phyloP scores from a whole-genome alignment of 2,797 vertebrate species.

The Hemibagrus guttatus region DNA sequence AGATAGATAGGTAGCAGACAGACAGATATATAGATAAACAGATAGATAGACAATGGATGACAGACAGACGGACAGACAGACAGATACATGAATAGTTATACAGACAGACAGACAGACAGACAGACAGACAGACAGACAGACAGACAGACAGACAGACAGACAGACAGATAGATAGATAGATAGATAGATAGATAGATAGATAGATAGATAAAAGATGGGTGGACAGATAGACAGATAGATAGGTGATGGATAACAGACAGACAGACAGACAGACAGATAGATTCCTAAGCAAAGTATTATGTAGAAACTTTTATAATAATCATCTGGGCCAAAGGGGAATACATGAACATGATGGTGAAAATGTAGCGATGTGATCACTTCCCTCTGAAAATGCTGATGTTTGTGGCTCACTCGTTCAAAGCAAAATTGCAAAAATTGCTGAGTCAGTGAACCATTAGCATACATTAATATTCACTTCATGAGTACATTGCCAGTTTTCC shows the following conservation, averaged over 20 bases:
- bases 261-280: neutral
- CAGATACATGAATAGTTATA: too few relatives aligned
- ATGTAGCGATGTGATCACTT: neutral
- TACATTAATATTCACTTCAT: conserved; percentile 70
- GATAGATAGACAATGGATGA: neutral
- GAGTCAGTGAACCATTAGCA: conserved; percentile 67
- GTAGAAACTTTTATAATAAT: neutral
- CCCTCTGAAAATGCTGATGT: conserved; percentile 66
- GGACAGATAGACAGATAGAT: neutral
- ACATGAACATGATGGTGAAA: neutral
- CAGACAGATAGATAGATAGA: neutral
- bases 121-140: neutral
- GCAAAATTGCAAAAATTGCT: conserved; percentile 61
- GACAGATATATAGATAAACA: neutral
- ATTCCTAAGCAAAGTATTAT: neutral
- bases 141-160: neutral
- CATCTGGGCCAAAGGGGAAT: neutral
- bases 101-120: too few relatives aligned
- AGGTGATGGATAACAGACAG: neutral
- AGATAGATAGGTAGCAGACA: too few relatives aligned
- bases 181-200: neutral
- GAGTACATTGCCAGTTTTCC: conserved; percentile 66
- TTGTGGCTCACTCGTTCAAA: conserved; percentile 60
- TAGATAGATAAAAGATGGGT: too few relatives aligned
- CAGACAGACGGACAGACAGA: neutral